phyloP scores from a whole-genome alignment of 1,140 invertebrate species.

The Hermetia illucens region DNA sequence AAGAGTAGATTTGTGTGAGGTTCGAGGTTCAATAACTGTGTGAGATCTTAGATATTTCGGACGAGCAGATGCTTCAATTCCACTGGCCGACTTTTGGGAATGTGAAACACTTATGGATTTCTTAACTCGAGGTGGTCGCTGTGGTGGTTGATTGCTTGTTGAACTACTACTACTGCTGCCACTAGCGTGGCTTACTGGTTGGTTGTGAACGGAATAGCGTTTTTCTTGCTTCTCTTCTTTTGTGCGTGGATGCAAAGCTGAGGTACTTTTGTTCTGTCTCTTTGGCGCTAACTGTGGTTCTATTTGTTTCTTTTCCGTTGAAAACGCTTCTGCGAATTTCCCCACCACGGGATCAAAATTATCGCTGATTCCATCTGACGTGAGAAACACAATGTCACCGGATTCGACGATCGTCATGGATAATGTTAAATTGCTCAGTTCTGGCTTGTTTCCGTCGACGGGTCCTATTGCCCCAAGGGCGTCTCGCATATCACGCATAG shows the following conservation, averaged over 20 bases:
- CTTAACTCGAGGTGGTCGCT: constrained; percentile 16
- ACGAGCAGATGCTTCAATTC: constrained; percentile 15
- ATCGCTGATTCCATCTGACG: constrained; percentile 84
- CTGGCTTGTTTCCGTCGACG: constrained; percentile 76
- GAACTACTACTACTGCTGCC: neutral
- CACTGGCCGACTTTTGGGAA: constrained; percentile 8
- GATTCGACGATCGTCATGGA: constrained; percentile 71
- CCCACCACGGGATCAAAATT: constrained; percentile 92
- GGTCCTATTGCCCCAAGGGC: constrained; percentile 80
- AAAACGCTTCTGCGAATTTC: constrained; percentile 56
- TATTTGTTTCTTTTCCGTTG: constrained; percentile 19
- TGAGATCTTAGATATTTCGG: constrained; percentile 34
- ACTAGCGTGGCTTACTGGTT: constrained; percentile 2
- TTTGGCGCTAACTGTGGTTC: constrained; percentile 17
- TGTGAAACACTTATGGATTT: constrained; percentile 4
- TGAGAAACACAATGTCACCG: constrained; percentile 80
- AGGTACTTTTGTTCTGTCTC: constrained; percentile 28
- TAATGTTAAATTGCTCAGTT: constrained; percentile 80
- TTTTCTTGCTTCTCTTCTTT: constrained; percentile 6
- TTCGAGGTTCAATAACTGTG: constrained; percentile 33
- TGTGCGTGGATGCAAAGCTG: constrained; percentile 19
- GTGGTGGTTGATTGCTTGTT: constrained; percentile 10
- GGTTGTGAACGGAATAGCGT: neutral
- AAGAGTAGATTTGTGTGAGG: constrained; percentile 13
- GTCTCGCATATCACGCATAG: constrained; percentile 83